Evolutionary conservation across 1,140 invertebrate species (phyloP), one percentile per base, ranked within the genome.

Genomic region (Lepeophtheirus salmonis): DNA sequence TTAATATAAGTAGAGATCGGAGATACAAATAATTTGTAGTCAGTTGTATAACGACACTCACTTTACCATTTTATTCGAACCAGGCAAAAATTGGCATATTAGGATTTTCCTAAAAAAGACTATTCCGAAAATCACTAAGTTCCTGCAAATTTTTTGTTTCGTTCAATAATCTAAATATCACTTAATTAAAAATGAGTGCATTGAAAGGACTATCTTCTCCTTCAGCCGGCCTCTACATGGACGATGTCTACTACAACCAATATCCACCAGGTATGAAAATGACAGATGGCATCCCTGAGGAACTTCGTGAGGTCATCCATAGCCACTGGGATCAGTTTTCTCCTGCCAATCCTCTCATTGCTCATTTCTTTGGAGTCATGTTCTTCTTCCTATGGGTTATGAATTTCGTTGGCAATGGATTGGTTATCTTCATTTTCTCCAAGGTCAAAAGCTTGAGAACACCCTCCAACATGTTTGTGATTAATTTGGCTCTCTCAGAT

Each of bases 401-500:
- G 63, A 79, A 81, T 1, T 67, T 83, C n/a, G 59, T 72, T 55
- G 88, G 88, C 61, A 91, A 91, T 67, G 80, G 82, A 25, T 80
- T 88, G 74, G 86, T 90, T 25, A 75, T 89, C 60, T 89, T 83
- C 70, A 84, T 90, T 63, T 90, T 89, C 70, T 75, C 76, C 18
- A 77, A 78, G 3, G 84, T 84, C 0, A 84, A 84, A 71, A 73
- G 73, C 50, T 76, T 89, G 1, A 77, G 84, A 64, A 85, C 84
- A 21, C 86, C 86, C 13, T 50, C 84, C 59, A 89, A 89, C 70
- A 69, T 88, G 56, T 74, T 87, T 23, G 82, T 89, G 13, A 78
- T 88, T 48, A 89, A 88, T 70, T 74, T 89, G 65, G 85, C 86
- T 6, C 81, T 89, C 68, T 86, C 83, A 13, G 86, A 91, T 67